Percentiles rank a stretch among this genome's conserved stretches.
Conservation (phyloP, 2,797 vertebrate genomes). For the Denticeps clupeoides region DNA sequence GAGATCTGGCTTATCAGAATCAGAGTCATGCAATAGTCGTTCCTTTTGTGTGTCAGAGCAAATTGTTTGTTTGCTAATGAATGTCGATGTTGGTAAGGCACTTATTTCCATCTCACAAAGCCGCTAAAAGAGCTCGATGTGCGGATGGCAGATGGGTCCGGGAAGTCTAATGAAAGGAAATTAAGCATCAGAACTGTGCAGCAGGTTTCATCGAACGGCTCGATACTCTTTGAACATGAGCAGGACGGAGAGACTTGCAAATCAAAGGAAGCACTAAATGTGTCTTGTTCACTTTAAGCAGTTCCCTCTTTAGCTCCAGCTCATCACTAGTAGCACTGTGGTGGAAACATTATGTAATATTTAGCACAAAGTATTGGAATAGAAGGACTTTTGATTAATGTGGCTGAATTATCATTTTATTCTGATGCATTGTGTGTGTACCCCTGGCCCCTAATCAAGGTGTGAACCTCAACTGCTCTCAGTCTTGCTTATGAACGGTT, state of each 20-base stretch:
- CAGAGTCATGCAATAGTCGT: conserved; percentile 23
- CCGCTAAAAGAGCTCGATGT: conserved; percentile 20
- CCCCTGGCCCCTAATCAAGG: too few relatives aligned
- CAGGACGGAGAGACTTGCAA: conserved; percentile 5
- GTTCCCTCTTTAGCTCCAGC: neutral
- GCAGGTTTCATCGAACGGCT: conserved; percentile 16
- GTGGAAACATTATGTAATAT: too few relatives aligned
- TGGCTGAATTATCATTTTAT: too few relatives aligned
- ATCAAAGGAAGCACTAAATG: neutral
- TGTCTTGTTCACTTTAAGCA: neutral
- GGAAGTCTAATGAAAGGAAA: conserved; percentile 24
- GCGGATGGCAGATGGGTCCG: conserved; percentile 8
- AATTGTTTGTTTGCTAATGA: conserved; percentile 37
- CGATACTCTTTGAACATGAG: conserved; percentile 7
- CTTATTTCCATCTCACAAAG: conserved; percentile 17
- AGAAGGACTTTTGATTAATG: too few relatives aligned
- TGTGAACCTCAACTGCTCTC: too few relatives aligned
- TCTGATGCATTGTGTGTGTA: too few relatives aligned
- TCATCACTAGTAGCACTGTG: too few relatives aligned
- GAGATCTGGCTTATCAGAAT: conserved; percentile 18
- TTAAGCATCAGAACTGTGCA: conserved; percentile 17
- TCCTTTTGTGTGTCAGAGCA: conserved; percentile 15
- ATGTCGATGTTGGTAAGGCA: conserved; percentile 20
- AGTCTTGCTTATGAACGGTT: too few relatives aligned
- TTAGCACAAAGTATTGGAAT: too few relatives aligned